phyloP scores from a whole-genome alignment of 2,113 vertebrate species.

The Galeopterus variegatus region DNA sequence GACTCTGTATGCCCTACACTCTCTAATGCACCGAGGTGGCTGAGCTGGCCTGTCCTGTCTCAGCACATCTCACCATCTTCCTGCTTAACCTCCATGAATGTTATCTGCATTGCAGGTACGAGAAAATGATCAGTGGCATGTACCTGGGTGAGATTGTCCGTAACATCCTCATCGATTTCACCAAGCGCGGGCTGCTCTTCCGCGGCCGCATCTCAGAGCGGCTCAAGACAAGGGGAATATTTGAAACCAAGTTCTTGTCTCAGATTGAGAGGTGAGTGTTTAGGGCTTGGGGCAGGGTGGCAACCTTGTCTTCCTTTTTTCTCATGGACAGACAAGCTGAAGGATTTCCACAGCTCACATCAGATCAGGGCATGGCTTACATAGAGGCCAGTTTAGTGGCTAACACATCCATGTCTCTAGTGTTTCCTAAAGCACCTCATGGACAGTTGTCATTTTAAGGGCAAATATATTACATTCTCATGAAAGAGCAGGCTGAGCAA shows the following conservation, averaged over 20 bases:
- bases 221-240: conserved; percentile 97
- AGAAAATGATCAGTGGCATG: conserved; percentile 99
- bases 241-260: conserved; percentile 98
- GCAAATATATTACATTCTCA: background rate
- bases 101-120: conserved; percentile 90
- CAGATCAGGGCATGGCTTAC: background rate
- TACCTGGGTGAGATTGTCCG: conserved; percentile 98
- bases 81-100: background rate
- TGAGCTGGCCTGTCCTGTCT: background rate
- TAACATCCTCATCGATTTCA: conserved; percentile 96
- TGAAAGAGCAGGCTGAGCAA: background rate
- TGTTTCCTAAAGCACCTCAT: background rate
- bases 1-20: background rate
- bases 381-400: background rate
- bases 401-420: background rate
- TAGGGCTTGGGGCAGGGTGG: background rate
- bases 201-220: conserved; percentile 95
- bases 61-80: background rate
- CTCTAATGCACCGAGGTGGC: too few relatives aligned
- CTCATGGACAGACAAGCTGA: background rate
- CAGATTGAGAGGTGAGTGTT: conserved; percentile 96
- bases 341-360: background rate
- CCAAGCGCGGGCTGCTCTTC: conserved; percentile 95
- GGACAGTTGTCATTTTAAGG: conserved; percentile 35
- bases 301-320: background rate